Evolutionary conservation across 2,113 vertebrate species (phyloP).

Genomic region (Seriola quinqueradiata): DNA sequence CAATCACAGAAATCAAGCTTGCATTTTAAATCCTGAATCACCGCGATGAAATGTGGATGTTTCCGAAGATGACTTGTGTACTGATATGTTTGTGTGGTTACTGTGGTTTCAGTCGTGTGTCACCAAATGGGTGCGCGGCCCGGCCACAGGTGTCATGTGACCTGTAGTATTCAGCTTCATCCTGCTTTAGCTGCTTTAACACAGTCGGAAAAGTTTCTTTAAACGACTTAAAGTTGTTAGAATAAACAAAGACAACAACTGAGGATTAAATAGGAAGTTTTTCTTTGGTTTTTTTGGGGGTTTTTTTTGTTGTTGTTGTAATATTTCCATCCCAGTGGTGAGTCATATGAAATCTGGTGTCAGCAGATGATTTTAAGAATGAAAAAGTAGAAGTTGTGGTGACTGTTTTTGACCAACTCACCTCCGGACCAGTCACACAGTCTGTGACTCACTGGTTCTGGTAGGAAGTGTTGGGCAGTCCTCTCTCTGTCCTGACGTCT

Average conservation of each 20-base stretch:
- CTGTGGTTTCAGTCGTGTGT: constrained; percentile 3
- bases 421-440: constrained; percentile 37
- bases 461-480: constrained; percentile 60
- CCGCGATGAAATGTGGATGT: background rate
- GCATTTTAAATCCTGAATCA: background rate
- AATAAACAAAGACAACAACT: background rate
- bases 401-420: constrained; percentile 40
- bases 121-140: background rate
- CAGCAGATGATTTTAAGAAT: constrained; percentile 61
- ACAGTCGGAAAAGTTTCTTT: too few relatives aligned
- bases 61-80: background rate
- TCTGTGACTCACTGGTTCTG: constrained; percentile 55
- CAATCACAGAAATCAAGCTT: too few relatives aligned
- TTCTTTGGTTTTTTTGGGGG: too few relatives aligned
- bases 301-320: too few relatives aligned
- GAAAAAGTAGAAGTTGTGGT: constrained; percentile 69
- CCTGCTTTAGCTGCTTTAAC: too few relatives aligned
- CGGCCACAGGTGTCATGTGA: constrained; percentile 17
- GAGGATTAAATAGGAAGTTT: constrained; percentile 35
- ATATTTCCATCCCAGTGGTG: constrained; percentile 72
- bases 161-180: background rate
- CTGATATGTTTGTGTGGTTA: background rate
- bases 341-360: constrained; percentile 74
- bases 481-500: constrained; percentile 6
- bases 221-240: too few relatives aligned